Percentiles rank a stretch among this genome's conserved stretches.
Conservation (phyloP, 2,113 vertebrate species). For the Solenodon paradoxus region DNA sequence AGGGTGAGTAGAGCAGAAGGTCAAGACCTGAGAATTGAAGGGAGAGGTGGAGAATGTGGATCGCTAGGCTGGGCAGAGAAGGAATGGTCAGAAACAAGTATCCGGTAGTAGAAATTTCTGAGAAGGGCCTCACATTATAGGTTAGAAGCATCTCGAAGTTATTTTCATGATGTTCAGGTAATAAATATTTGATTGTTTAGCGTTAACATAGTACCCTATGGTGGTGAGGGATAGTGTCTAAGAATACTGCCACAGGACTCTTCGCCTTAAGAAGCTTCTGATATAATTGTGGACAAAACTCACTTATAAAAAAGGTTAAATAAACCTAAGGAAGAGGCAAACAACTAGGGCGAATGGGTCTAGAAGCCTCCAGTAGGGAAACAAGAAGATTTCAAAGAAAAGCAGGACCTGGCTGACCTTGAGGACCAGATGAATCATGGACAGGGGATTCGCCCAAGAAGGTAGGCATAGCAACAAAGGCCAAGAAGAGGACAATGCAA, state of each 20-base stretch:
- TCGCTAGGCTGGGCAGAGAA: neutral
- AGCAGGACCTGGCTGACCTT: neutral
- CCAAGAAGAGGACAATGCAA: neutral
- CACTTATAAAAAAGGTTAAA: neutral
- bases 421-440: neutral
- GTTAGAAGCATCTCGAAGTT: neutral
- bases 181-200: neutral
- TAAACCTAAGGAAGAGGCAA: neutral
- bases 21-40: neutral
- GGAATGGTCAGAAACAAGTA: neutral
- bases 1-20: neutral
- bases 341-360: neutral
- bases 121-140: neutral
- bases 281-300: neutral
- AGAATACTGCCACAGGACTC: neutral
- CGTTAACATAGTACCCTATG: neutral
- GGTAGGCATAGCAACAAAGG: neutral
- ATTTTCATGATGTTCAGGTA: neutral
- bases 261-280: neutral
- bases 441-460: neutral
- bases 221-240: neutral
- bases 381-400: slow-evolving; percentile 21
- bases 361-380: neutral
- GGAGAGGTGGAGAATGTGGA: neutral
- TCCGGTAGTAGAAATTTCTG: neutral